These are phyloP conservation scores for Bruchidius siliquastri DNA, from an alignment of 2,888 invertebrate genomes.

Conservation along the genomic window DNA sequence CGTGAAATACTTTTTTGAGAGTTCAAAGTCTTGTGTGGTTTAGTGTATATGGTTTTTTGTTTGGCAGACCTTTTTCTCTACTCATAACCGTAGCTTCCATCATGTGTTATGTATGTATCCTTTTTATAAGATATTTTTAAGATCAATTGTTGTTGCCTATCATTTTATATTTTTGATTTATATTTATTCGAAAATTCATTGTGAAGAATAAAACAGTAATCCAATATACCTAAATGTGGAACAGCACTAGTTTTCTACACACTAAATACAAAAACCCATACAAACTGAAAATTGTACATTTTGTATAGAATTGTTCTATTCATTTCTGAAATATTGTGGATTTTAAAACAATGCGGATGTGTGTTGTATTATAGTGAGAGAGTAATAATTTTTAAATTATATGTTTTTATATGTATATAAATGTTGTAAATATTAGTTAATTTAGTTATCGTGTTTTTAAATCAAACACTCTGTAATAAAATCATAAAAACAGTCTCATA, in stretches of 20 bases:
- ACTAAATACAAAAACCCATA: background rate
- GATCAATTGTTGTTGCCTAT: background rate
- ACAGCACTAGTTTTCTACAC: background rate
- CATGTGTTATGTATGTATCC: background rate
- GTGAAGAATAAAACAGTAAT: background rate
- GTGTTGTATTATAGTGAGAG: constrained; percentile 12
- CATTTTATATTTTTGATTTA: background rate
- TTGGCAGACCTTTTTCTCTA: background rate
- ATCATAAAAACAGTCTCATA: constrained; percentile 11
- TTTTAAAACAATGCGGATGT: background rate
- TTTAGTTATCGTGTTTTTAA: constrained; percentile 15
- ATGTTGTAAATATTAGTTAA: constrained; percentile 25
- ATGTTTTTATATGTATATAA: constrained; percentile 33
- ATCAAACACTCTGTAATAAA: constrained; percentile 13
- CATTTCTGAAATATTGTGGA: background rate
- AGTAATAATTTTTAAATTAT: constrained; percentile 26
- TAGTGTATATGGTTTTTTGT: background rate
- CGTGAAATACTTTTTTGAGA: background rate
- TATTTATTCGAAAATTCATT: background rate
- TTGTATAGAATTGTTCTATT: background rate
- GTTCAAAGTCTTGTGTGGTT: background rate
- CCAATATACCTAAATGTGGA: background rate
- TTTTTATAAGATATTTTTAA: background rate
- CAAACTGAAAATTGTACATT: background rate
- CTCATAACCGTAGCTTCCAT: background rate